Evolutionary conservation across 2,113 vertebrate genomes (phyloP).

Genomic region (Corythornis madagascariensis): DNA sequence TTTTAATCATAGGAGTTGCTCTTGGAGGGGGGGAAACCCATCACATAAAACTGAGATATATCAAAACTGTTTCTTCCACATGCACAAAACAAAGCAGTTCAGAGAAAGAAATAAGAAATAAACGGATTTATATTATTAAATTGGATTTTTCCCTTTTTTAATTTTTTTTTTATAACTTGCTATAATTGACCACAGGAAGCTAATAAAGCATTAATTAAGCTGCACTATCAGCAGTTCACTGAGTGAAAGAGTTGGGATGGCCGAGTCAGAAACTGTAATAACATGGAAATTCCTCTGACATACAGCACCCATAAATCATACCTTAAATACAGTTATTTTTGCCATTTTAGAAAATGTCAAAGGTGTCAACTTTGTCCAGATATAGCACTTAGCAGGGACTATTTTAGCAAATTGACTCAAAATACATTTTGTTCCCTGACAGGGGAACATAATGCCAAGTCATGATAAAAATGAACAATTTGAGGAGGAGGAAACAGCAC

Average conservation of each 20-base stretch:
- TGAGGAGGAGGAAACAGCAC: slow-evolving; percentile 52
- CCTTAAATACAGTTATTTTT: slow-evolving; percentile 78
- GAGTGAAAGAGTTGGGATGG: slow-evolving; percentile 9
- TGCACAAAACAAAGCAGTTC: slow-evolving; percentile 23
- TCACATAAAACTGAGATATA: slow-evolving; percentile 41
- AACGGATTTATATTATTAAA: slow-evolving; percentile 11
- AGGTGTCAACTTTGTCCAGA: slow-evolving; percentile 76
- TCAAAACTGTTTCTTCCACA: slow-evolving; percentile 20
- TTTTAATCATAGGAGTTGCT: slow-evolving; percentile 74
- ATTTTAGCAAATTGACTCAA: slow-evolving; percentile 76
- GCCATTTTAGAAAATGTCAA: slow-evolving; percentile 82
- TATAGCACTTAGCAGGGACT: slow-evolving; percentile 73
- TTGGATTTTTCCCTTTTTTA: neutral
- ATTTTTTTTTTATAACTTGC: slow-evolving; percentile 49
- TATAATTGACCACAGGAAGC: slow-evolving; percentile 58
- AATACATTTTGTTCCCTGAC: slow-evolving; percentile 70
- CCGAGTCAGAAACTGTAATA: slow-evolving; percentile 51
- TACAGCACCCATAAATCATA: slow-evolving; percentile 77
- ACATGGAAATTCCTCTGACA: slow-evolving; percentile 57
- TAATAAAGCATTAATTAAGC: slow-evolving; percentile 67
- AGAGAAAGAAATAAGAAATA: slow-evolving; percentile 16
- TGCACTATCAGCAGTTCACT: slow-evolving; percentile 44
- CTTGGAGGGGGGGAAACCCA: neutral
- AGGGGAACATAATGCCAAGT: slow-evolving; percentile 69
- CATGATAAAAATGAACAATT: slow-evolving; percentile 67